Conservation (phyloP, 2,797 vertebrate species). For the Lateolabrax maculatus region DNA sequence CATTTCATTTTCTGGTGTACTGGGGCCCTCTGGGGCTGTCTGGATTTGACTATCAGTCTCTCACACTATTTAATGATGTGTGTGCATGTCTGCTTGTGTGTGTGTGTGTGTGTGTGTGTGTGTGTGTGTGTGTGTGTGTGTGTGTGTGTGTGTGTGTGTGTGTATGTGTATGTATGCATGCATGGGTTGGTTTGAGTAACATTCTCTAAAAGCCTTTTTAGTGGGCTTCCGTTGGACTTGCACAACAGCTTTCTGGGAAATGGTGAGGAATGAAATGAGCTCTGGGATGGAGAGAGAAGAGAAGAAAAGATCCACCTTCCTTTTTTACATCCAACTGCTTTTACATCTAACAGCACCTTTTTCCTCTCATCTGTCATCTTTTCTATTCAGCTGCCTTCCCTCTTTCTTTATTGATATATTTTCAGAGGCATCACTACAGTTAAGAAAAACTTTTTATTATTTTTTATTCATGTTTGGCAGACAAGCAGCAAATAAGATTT, state of each 20-base stretch:
- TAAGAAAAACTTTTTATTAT: not conserved
- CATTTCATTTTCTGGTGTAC: conserved; percentile 21
- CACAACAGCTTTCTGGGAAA: conserved; percentile 53
- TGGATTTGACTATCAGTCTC: conserved; percentile 28
- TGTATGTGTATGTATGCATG: not conserved
- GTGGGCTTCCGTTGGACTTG: conserved; percentile 55
- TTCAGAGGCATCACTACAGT: not conserved
- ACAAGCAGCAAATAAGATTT: not conserved
- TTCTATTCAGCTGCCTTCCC: not conserved
- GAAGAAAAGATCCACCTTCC: conserved; percentile 12
- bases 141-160: not conserved
- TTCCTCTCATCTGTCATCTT: not conserved
- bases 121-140: not conserved
- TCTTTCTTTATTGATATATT: not conserved
- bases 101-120: not conserved
- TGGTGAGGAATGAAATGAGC: conserved; percentile 24
- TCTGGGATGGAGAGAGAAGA: conserved; percentile 28
- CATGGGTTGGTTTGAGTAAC: conserved; percentile 59
- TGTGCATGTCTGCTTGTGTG: not conserved
- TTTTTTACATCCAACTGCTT: conserved; percentile 10
- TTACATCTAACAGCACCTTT: not conserved
- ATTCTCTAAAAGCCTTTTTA: conserved; percentile 76
- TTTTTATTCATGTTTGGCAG: conserved; percentile 7
- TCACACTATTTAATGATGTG: conserved; percentile 18
- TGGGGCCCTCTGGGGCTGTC: not conserved